Conservation (phyloP, 1,140 invertebrate genomes). For the Bombus superbus region DNA sequence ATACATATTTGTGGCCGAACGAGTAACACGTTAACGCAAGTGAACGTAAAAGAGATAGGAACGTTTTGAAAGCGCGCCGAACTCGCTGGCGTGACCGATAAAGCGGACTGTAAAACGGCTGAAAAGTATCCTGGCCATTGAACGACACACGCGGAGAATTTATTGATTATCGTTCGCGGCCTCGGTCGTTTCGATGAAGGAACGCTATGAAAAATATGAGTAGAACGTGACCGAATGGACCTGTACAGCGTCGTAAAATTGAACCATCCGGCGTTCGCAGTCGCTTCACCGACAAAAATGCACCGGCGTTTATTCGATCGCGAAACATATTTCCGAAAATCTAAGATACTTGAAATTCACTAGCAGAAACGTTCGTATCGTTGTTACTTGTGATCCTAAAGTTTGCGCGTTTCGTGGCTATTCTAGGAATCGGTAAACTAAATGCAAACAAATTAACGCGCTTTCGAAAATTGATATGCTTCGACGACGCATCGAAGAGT, state of each 20-base stretch:
- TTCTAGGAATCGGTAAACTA: too few species aligned
- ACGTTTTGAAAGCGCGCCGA: background rate
- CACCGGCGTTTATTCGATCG: background rate
- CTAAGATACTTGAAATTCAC: background rate
- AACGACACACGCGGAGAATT: constrained; percentile 19
- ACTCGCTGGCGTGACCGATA: constrained; percentile 15
- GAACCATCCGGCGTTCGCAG: background rate
- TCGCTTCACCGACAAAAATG: background rate
- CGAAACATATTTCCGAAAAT: background rate
- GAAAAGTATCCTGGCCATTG: constrained; percentile 15
- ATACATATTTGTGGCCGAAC: background rate
- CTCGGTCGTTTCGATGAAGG: background rate
- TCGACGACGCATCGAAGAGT: too few species aligned
- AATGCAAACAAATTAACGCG: too few species aligned
- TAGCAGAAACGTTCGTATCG: rapidly evolving
- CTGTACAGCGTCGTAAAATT: background rate
- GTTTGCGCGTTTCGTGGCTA: too few species aligned
- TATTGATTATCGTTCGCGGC: constrained; percentile 38
- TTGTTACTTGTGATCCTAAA: too few species aligned
- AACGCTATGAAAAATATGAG: constrained; percentile 5
- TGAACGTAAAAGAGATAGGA: background rate
- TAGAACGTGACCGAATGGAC: constrained; percentile 1
- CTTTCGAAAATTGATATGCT: too few species aligned
- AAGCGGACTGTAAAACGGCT: background rate
- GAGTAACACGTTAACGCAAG: background rate